phyloP scores from a whole-genome alignment of 2,888 invertebrate genomes.

The Drosophila rellima region DNA sequence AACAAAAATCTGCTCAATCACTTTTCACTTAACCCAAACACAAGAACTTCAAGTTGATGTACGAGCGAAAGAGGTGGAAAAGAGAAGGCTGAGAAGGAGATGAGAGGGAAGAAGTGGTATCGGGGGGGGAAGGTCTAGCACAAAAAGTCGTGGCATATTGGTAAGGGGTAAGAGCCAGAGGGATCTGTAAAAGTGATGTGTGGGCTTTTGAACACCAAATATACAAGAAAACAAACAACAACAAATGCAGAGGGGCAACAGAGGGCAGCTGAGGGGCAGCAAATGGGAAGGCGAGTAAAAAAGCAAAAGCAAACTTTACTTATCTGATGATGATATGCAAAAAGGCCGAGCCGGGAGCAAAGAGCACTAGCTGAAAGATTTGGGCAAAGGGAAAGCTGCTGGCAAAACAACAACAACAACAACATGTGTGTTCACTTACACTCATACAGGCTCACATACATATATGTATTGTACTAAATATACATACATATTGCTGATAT shows the following conservation, averaged over 20 bases:
- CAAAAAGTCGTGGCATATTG: conserved; percentile 45
- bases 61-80: conserved; percentile 16
- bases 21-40: conserved; percentile 80
- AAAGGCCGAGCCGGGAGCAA: conserved; percentile 46
- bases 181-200: conserved; percentile 72
- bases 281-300: conserved; percentile 38
- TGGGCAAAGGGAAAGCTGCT: conserved; percentile 38
- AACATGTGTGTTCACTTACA: conserved; percentile 40
- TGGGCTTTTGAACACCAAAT: conserved; percentile 74
- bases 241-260: conserved; percentile 24
- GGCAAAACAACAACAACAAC: conserved; percentile 31
- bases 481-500: conserved; percentile 59
- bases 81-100: background rate
- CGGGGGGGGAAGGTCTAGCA: background rate
- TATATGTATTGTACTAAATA: background rate
- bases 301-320: conserved; percentile 77
- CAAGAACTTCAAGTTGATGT: conserved; percentile 74
- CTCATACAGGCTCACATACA: conserved; percentile 27
- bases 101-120: background rate
- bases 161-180: conserved; percentile 2
- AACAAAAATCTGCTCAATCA: conserved; percentile 79
- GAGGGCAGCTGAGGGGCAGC: conserved; percentile 19
- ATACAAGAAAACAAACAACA: conserved; percentile 73
- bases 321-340: conserved; percentile 75
- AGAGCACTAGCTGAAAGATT: conserved; percentile 41